Evolutionary conservation across 2,113 vertebrate genomes (phyloP).

Genomic region (Chlorodrepanis virens): DNA sequence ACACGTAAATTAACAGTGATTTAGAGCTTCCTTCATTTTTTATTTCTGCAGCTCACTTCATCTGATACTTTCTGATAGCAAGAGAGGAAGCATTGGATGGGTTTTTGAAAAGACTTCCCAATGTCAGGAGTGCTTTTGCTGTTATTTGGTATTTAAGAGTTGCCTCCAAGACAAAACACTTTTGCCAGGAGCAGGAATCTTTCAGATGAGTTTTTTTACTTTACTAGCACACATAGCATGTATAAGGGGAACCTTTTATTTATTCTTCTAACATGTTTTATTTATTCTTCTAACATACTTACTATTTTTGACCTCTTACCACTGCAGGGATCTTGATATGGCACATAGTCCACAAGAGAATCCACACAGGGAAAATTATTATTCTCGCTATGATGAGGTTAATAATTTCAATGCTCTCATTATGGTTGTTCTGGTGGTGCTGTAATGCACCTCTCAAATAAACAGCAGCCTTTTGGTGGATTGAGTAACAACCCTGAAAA

Average conservation of each 20-base stretch:
- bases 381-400: not conserved
- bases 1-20: conserved; percentile 35
- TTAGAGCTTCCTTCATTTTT: conserved; percentile 14
- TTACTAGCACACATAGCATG: not conserved
- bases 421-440: not conserved
- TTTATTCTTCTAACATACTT: conserved; percentile 4
- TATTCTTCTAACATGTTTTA: not conserved
- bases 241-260: not conserved
- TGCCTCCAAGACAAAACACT: not conserved
- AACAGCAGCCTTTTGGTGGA: not conserved
- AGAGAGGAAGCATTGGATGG: not conserved
- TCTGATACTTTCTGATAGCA: not conserved
- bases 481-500: not conserved
- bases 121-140: not conserved
- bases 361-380: conserved; percentile 35
- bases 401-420: conserved; percentile 27
- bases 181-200: not conserved
- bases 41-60: not conserved
- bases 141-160: not conserved
- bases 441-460: not conserved
- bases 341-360: not conserved
- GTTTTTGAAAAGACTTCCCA: not conserved
- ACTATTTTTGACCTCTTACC: conserved; percentile 38
- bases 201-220: not conserved
- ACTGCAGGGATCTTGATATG: not conserved